These are phyloP conservation scores for Petrolisthes manimaculis DNA, from an alignment of 2,888 invertebrate genomes.

Conservation along the genomic window DNA sequence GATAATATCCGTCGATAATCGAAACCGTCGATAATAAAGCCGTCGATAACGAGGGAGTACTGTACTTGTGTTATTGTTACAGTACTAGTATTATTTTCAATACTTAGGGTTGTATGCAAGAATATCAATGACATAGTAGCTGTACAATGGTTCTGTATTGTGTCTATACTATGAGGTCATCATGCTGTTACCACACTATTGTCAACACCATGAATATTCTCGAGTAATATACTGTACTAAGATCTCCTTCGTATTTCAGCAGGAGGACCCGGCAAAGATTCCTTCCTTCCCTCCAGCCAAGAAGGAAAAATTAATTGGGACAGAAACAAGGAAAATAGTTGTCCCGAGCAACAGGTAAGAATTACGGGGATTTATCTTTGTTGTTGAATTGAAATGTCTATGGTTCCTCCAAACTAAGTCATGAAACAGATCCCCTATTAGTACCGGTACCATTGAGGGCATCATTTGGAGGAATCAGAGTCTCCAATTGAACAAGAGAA, in stretches of 20 bases:
- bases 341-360: conserved; percentile 57
- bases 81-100: too few relatives aligned
- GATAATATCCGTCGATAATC: too few relatives aligned
- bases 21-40: too few relatives aligned
- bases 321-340: conserved; percentile 38
- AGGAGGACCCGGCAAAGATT: conserved; percentile 12
- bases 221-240: not conserved
- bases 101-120: too few relatives aligned
- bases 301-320: conserved; percentile 18
- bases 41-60: too few relatives aligned
- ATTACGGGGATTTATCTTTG: not conserved
- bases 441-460: too few relatives aligned
- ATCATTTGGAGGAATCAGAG: too few relatives aligned
- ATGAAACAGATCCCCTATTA: too few relatives aligned
- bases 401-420: not conserved
- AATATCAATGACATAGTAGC: too few relatives aligned
- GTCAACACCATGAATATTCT: not conserved
- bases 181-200: not conserved
- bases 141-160: too few relatives aligned
- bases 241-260: not conserved
- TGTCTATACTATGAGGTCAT: not conserved
- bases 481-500: too few relatives aligned
- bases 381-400: not conserved
- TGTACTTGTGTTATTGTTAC: too few relatives aligned
- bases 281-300: conserved; percentile 50